These are phyloP conservation scores for Melitaea athalia DNA, from an alignment of 2,888 invertebrate genomes.

Conservation along the genomic window DNA sequence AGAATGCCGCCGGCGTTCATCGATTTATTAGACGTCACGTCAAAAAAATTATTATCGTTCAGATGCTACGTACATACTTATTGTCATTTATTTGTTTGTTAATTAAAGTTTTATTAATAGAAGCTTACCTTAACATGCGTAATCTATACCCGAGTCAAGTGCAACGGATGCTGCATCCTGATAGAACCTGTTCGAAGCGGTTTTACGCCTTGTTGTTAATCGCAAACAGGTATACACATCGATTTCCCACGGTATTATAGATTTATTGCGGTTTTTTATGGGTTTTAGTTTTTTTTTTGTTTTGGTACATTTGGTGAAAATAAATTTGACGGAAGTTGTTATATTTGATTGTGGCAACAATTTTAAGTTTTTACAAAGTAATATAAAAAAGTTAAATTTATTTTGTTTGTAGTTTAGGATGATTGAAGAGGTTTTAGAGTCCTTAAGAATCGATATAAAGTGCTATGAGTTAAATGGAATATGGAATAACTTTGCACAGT, in stretches of 20 bases:
- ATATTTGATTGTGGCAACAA: not conserved
- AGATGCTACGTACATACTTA: too few species aligned
- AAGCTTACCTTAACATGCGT: not conserved
- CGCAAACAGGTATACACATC: slow-evolving; percentile 11
- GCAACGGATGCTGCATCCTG: slow-evolving; percentile 27
- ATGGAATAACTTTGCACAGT: too few species aligned
- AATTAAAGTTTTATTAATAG: too few species aligned
- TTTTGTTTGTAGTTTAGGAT: not conserved
- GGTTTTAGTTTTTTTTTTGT: slow-evolving; percentile 4
- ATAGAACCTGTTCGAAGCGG: slow-evolving; percentile 18
- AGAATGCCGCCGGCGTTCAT: too few species aligned
- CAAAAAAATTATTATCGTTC: too few species aligned
- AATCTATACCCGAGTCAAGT: slow-evolving; percentile 1
- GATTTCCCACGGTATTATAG: slow-evolving; percentile 31
- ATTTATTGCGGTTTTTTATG: slow-evolving; percentile 23
- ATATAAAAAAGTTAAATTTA: not conserved
- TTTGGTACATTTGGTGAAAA: slow-evolving; percentile 11
- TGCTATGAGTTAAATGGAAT: too few species aligned
- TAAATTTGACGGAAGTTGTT: slow-evolving; percentile 2
- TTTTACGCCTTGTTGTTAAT: slow-evolving; percentile 16
- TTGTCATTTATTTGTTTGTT: too few species aligned
- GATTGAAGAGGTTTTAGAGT: too few species aligned
- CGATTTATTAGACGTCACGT: too few species aligned
- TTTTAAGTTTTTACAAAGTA: not conserved
- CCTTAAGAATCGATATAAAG: too few species aligned